Evolutionary conservation across 2,888 invertebrate species (phyloP).

Genomic region (Stramonita haemastoma): DNA sequence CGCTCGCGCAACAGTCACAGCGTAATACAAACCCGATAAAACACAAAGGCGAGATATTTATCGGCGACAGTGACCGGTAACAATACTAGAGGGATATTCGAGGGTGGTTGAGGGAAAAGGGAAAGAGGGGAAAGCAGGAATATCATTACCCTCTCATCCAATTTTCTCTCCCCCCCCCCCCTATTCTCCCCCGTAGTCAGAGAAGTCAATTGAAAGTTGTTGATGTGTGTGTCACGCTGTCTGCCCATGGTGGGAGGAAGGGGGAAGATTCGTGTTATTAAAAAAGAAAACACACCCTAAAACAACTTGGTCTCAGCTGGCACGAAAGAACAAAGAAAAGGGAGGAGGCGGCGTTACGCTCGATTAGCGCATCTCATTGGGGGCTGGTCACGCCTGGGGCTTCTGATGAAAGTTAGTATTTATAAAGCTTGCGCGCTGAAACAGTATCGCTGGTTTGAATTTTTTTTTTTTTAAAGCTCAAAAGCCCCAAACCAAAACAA

Average conservation of each 20-base stretch:
- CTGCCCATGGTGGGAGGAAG: background rate
- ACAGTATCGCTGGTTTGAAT: background rate
- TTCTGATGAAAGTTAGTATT: background rate
- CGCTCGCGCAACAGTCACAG: background rate
- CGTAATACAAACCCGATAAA: background rate
- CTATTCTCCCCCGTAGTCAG: background rate
- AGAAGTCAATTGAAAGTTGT: constrained; percentile 17
- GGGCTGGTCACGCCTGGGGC: constrained; percentile 8
- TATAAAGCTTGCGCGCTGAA: background rate
- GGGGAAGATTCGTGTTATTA: background rate
- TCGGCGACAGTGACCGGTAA: no score
- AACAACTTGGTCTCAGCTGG: no score
- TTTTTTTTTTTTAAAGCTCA: no score
- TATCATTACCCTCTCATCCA: background rate
- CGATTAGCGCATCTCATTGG: constrained; percentile 6
- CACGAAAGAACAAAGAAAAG: background rate
- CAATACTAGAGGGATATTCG: no score
- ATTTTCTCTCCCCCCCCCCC: background rate
- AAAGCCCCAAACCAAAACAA: background rate
- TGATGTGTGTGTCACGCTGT: background rate
- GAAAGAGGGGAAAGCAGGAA: background rate
- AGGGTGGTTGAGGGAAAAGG: background rate
- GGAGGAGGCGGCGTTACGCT: constrained; percentile 3
- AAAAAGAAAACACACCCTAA: no score
- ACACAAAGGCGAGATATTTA: background rate